Percentiles rank a stretch among this genome's conserved stretches.
phyloP scores from a whole-genome alignment of 2,888 invertebrate genomes.

The Frankliniella intonsa region DNA sequence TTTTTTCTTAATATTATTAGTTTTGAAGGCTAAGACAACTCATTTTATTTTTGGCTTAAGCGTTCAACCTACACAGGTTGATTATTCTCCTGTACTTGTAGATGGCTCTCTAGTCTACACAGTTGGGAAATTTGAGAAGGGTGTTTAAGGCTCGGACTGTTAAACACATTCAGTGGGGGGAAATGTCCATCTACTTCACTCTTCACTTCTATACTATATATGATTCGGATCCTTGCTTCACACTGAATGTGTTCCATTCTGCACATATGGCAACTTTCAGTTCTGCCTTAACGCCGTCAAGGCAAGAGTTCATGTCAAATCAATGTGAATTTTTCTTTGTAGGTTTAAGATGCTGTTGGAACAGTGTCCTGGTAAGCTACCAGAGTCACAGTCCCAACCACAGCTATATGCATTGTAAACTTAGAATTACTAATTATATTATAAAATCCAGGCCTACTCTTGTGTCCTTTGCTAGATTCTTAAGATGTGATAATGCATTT shows the following conservation, averaged over 20 bases:
- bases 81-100: no score
- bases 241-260: not conserved
- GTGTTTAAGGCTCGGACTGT: not conserved
- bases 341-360: conserved; percentile 22
- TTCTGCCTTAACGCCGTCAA: not conserved
- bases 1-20: not conserved
- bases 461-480: no score
- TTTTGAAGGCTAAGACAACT: not conserved
- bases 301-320: not conserved
- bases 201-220: no score
- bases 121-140: no score
- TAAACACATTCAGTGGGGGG: no score
- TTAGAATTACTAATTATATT: not conserved
- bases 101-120: no score
- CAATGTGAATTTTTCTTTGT: not conserved
- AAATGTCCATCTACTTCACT: no score
- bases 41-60: not conserved
- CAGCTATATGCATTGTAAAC: not conserved
- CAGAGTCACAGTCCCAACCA: conserved; percentile 9
- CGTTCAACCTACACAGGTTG: no score
- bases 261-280: not conserved
- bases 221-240: no score
- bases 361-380: conserved; percentile 13
- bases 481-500: no score
- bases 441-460: no score